Evolutionary conservation across 2,797 vertebrate species (phyloP).

Genomic region (Triplophysa bombifrons): DNA sequence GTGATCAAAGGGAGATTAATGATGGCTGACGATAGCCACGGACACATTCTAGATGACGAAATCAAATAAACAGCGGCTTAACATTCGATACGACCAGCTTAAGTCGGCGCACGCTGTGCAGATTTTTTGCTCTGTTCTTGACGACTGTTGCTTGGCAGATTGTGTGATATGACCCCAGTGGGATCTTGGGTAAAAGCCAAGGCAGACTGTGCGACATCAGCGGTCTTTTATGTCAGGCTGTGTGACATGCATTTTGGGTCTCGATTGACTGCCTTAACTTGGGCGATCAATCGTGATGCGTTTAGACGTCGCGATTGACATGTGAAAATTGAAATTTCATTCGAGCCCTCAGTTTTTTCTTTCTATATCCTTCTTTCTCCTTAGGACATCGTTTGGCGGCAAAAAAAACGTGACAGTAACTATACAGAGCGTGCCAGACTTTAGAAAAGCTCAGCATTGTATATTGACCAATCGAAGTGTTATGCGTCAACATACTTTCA

Average conservation of each 20-base stretch:
- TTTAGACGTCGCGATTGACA: not conserved
- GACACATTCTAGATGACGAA: conserved; percentile 41
- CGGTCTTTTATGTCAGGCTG: no score
- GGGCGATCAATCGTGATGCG: not conserved
- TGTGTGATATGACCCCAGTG: not conserved
- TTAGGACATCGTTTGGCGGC: no score
- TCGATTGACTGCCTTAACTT: not conserved
- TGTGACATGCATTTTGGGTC: not conserved
- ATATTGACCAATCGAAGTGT: no score
- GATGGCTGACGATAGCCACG: conserved; percentile 45
- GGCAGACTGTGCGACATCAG: not conserved
- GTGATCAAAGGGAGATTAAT: conserved; percentile 64
- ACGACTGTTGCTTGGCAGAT: not conserved
- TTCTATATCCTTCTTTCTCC: no score
- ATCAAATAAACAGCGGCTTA: conserved; percentile 35
- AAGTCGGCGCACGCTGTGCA: conserved; percentile 26
- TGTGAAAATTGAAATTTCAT: not conserved
- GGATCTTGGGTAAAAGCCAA: conserved; percentile 4
- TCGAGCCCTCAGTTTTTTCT: not conserved
- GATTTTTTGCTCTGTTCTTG: not conserved
- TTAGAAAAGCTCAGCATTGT: no score
- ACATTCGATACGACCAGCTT: conserved; percentile 13
- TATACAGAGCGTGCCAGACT: no score
- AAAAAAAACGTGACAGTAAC: no score
- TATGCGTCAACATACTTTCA: conserved; percentile 25